These are phyloP conservation scores for Zele albiditarsus DNA, from an alignment of 2,888 invertebrate species.

Conservation along the genomic window DNA sequence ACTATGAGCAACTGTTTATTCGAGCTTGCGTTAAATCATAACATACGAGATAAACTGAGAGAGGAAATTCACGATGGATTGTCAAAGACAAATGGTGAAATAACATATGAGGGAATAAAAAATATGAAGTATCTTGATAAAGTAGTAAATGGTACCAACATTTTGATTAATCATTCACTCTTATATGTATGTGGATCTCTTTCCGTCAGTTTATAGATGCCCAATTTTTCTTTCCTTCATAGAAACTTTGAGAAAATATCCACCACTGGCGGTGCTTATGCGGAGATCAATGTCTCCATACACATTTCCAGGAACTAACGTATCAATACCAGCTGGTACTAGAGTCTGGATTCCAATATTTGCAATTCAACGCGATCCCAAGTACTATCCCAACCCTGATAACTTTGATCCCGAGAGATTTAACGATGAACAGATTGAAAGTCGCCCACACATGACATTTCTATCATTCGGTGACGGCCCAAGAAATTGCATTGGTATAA, in stretches of 20 bases:
- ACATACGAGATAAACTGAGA: constrained; percentile 68
- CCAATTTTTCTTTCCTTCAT: too few species aligned
- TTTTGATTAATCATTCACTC: too few species aligned
- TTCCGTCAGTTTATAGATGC: too few species aligned
- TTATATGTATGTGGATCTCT: too few species aligned
- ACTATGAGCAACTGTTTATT: constrained; percentile 70
- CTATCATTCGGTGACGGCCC: constrained; percentile 54
- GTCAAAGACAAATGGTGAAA: constrained; percentile 56
- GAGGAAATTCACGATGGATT: constrained; percentile 64
- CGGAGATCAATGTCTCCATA: constrained; percentile 42
- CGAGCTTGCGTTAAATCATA: constrained; percentile 69
- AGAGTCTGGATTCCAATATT: constrained; percentile 48
- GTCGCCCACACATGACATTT: constrained; percentile 46
- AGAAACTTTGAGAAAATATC: constrained; percentile 53
- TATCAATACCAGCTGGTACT: constrained; percentile 48
- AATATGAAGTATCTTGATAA: constrained; percentile 69
- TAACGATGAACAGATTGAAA: constrained; percentile 32
- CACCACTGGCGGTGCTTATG: constrained; percentile 39
- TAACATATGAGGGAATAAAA: constrained; percentile 67
- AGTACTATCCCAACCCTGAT: constrained; percentile 48
- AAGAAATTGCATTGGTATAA: constrained; percentile 53
- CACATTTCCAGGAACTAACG: constrained; percentile 43
- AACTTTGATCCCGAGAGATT: constrained; percentile 51
- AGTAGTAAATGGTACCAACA: constrained; percentile 60
- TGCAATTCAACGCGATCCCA: constrained; percentile 45